Evolutionary conservation across 2,113 vertebrate genomes (phyloP), one percentile per base, ranked within the genome.

Genomic region (Fukomys damarensis): DNA sequence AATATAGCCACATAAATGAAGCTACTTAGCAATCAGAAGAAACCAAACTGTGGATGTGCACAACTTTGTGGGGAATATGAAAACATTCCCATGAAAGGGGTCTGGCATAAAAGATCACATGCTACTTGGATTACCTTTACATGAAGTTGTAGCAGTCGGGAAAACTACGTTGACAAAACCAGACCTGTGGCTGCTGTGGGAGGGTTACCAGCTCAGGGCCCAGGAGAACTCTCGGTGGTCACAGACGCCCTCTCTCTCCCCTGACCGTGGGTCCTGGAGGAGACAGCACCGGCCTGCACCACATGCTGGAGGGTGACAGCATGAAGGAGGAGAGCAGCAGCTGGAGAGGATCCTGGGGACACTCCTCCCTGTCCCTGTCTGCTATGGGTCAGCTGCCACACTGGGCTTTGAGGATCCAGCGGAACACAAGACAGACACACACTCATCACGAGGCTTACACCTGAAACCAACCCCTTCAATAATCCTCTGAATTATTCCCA

Each of bases 211-310:
- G 26, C 65, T 24, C 20, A 76, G 24, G 52, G 4, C 0, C 0
- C 26, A 8, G 70, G 66, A 28, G 13, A 2, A 4, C 26, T 4
- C 74, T n/a, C 2, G 12, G 56, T n/a, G 58, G 68, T 2, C 63
- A 59, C 0, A 7, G 38, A n/a, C 58, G 9, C 0, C 0, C 7
- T 9, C 49, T 5, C 0, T 7, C 0, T 7, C 2, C 35, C 32
- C 0, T 13, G 28, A 4, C 1, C 4, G 0, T 5, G 61, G 70
- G 58, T 7, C n/a, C 58, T 14, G 5, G 76, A 20, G n/a, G 16
- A 38, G 68, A 38, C 19, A 38, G 19, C 19, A 20, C 19, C 20
- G 17, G 2, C 68, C 16, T 38, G n/a, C 68, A 38, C n/a, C 9
- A 11, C 32, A 8, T 5, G 3, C 11, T 1, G 30, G 17, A 26